phyloP scores from a whole-genome alignment of 2,888 invertebrate genomes.

The Campoplex capitator region DNA sequence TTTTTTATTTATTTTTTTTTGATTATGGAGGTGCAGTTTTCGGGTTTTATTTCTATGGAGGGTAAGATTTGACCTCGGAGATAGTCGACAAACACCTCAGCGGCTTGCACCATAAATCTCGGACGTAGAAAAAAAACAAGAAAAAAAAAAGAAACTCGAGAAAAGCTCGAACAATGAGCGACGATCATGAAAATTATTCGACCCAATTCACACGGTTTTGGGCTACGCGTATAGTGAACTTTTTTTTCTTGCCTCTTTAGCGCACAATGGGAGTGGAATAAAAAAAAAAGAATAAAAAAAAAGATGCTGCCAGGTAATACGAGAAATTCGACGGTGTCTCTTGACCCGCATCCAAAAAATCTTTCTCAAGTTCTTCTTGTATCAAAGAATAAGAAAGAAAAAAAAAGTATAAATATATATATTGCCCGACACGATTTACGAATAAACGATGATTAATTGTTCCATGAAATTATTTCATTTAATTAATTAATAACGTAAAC shows the following conservation, averaged over 20 bases:
- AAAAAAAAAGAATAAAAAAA: conserved; percentile 5
- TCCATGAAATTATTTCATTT: background rate
- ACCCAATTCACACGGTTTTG: conserved; percentile 60
- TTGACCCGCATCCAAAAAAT: conserved; percentile 63
- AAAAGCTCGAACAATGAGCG: conserved; percentile 49
- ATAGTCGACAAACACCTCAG: conserved; percentile 16
- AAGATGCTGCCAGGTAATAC: conserved; percentile 54
- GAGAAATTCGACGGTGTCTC: conserved; percentile 25
- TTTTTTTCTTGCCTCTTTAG: conserved; percentile 30
- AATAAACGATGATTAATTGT: conserved; percentile 4
- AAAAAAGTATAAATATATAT: background rate
- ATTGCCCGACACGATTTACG: background rate
- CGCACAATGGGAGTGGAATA: conserved; percentile 48
- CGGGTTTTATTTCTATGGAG: conserved; percentile 10
- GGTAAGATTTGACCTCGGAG: conserved; percentile 23
- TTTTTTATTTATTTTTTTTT: conserved; percentile 28
- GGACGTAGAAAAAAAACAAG: background rate
- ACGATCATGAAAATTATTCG: conserved; percentile 63
- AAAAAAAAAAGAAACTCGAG: conserved; percentile 49
- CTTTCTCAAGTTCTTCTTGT: conserved; percentile 33
- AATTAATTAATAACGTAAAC: background rate
- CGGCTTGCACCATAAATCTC: conserved; percentile 52
- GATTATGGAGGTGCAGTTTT: conserved; percentile 22
- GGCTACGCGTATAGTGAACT: conserved; percentile 28
- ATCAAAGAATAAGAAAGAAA: conserved; percentile 18